These are phyloP conservation scores for Apotomis capreana DNA, from an alignment of 2,888 invertebrate species.

Conservation along the genomic window DNA sequence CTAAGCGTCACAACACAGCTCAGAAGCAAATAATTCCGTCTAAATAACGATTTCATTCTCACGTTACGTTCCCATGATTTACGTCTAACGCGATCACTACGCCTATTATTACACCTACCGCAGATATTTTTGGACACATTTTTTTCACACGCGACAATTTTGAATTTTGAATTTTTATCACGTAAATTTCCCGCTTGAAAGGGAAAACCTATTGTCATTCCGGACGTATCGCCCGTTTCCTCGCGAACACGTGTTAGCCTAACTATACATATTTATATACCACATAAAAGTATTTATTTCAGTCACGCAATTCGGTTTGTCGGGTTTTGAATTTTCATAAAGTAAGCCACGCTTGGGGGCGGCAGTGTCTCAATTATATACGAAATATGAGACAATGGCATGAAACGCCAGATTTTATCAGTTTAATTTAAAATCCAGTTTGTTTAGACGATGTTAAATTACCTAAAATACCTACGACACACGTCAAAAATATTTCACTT, in stretches of 20 bases:
- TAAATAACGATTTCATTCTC: conserved; percentile 77
- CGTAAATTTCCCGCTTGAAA: conserved; percentile 82
- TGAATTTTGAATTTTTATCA: conserved; percentile 80
- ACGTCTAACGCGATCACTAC: conserved; percentile 71
- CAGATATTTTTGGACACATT: conserved; percentile 79
- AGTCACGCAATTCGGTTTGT: conserved; percentile 76
- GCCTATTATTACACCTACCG: conserved; percentile 79
- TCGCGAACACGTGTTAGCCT: conserved; percentile 78
- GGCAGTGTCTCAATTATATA: conserved; percentile 31
- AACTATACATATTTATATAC: conserved; percentile 63
- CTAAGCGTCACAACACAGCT: neutral
- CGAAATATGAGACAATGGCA: conserved; percentile 56
- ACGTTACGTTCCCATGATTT: conserved; percentile 77
- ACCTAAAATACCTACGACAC: neutral
- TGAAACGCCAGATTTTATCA: conserved; percentile 48
- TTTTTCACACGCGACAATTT: conserved; percentile 80
- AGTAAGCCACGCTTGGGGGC: conserved; percentile 46
- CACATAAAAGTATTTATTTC: conserved; percentile 72
- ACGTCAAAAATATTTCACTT: neutral
- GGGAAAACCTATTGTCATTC: conserved; percentile 83
- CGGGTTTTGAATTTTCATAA: conserved; percentile 68
- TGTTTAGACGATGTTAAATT: conserved; percentile 2
- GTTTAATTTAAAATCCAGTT: conserved; percentile 23
- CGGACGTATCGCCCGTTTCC: conserved; percentile 71
- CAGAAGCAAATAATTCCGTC: conserved; percentile 48